Conservation (phyloP, 64 coral and sea anemone species). For the Stichodactyla helianthus region DNA sequence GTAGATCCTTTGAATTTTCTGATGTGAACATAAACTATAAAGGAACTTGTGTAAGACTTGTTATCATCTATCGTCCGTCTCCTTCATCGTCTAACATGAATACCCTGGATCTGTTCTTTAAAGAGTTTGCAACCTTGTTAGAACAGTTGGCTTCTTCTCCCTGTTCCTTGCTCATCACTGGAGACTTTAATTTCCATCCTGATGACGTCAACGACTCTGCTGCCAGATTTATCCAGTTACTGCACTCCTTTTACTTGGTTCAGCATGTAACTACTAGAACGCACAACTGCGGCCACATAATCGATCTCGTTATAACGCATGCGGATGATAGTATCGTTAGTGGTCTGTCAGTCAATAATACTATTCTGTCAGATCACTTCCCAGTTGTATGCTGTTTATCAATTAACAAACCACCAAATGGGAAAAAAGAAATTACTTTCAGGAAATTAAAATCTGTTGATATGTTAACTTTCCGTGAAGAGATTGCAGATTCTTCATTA, state of each 20-base stretch:
- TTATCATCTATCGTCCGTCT: background rate
- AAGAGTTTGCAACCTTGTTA: background rate
- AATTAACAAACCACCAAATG: background rate
- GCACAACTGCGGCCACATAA: background rate
- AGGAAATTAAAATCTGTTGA: background rate
- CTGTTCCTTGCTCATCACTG: background rate
- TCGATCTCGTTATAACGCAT: background rate
- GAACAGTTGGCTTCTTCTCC: background rate
- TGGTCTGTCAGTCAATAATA: background rate
- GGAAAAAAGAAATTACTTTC: background rate
- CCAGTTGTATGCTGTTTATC: background rate
- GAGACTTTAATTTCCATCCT: background rate
- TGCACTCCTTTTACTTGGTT: background rate
- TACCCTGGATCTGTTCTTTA: background rate
- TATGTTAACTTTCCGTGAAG: background rate
- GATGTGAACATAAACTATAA: background rate
- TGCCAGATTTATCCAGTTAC: background rate
- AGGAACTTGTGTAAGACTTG: no score
- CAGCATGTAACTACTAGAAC: background rate
- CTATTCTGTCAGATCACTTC: background rate
- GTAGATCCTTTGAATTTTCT: background rate
- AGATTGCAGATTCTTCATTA: background rate
- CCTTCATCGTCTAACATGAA: background rate
- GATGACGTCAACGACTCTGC: background rate
- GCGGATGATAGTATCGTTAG: background rate